Conservation (phyloP, 1,140 invertebrate genomes). For the Radopholus similis region DNA sequence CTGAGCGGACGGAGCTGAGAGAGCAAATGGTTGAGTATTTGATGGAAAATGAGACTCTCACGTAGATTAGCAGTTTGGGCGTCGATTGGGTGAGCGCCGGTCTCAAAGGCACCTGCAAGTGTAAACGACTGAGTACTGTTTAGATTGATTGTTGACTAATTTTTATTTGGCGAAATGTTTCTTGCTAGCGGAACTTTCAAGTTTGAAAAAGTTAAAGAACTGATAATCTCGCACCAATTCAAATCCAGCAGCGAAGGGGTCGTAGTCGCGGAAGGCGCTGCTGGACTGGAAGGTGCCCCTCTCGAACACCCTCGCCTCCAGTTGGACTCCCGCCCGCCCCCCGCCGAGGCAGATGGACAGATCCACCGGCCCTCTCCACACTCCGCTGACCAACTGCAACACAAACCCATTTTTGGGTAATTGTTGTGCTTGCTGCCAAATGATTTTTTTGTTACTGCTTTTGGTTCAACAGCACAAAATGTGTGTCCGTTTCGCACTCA, state of each 20-base stretch:
- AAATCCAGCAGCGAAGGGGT: background rate
- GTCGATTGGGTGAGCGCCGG: background rate
- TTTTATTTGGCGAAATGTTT: no score
- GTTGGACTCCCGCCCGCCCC: background rate
- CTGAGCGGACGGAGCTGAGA: background rate
- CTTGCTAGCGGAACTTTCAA: no score
- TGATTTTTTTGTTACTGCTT: no score
- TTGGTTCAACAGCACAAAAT: no score
- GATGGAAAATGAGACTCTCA: background rate
- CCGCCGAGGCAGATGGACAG: background rate
- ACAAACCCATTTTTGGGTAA: no score
- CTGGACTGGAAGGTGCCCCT: background rate
- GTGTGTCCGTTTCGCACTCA: background rate
- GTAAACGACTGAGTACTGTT: no score
- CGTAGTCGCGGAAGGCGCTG: background rate
- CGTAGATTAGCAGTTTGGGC: background rate
- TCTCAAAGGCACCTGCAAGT: constrained; percentile 4
- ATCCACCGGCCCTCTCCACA: constrained; percentile 1
- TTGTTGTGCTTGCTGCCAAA: no score
- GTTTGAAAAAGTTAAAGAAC: background rate
- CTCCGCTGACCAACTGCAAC: background rate
- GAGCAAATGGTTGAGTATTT: background rate
- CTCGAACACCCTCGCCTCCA: constrained; percentile 2
- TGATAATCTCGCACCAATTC: constrained; percentile 3
- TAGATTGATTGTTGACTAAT: background rate